A percentile compares a stretch with the other conserved stretches of the same genome.
Conservation (phyloP, 2,888 invertebrate genomes). For the Hesperia comma region DNA sequence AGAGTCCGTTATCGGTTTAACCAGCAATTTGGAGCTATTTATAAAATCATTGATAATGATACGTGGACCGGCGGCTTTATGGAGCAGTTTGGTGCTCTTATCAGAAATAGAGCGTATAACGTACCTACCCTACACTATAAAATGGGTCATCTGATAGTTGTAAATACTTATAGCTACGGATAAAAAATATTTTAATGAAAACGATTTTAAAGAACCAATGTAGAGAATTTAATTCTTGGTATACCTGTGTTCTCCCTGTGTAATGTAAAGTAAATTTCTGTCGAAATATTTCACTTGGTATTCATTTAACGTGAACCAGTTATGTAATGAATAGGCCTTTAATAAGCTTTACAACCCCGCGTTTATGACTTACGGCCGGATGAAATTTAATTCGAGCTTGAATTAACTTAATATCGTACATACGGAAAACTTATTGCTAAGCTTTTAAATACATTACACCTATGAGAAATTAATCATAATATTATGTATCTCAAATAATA, state of each 20-base stretch:
- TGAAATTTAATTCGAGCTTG: neutral
- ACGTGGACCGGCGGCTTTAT: neutral
- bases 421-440: too few species aligned
- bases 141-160: slow-evolving; percentile 39
- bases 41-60: slow-evolving; percentile 32
- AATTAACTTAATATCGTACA: too few species aligned
- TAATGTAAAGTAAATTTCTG: neutral
- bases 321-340: neutral
- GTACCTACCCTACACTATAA: slow-evolving; percentile 31
- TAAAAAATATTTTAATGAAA: neutral
- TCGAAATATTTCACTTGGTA: neutral
- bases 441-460: too few species aligned
- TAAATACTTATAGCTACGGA: slow-evolving; percentile 14
- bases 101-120: slow-evolving; percentile 38
- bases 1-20: slow-evolving; percentile 25
- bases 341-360: neutral
- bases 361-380: neutral
- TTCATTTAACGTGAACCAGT: neutral
- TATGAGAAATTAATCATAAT: too few species aligned
- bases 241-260: too few species aligned
- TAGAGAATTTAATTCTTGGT: too few species aligned
- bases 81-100: slow-evolving; percentile 31
- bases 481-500: too few species aligned
- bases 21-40: slow-evolving; percentile 31
- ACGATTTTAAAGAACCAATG: neutral